Evolutionary conservation across 1,140 invertebrate species (phyloP), one percentile per base, ranked within the genome.

Genomic region (Acyrthosiphon pisum): DNA sequence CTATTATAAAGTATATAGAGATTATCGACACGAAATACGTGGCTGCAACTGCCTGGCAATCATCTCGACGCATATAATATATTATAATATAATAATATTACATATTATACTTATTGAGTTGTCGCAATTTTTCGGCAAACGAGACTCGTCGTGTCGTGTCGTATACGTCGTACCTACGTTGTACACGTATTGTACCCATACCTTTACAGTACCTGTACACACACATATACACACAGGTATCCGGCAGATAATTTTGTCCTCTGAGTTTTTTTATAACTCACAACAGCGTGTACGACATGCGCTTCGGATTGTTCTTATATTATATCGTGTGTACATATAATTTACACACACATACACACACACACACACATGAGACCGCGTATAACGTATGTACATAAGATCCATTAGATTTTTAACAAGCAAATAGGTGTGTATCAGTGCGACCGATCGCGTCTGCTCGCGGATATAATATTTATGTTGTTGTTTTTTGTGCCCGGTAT

Each of bases 391-490:
- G 83, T 46, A 86, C 41, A 30, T 44, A 14, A 76, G 60, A 76
- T 44, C 83, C 83, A 86, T 44, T 86, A 86, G 41, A 48, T 87
- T 87, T 87, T 87, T 87, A 87, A 87, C 84, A 87, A 87, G 84
- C 44, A 48, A 87, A 87, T 48, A 46, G 41, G 26, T 26, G 84
- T n/a, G 84, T 48, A 48, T 48, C 44, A 48, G 84, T 48, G 46
- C 46, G 44, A 87, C 26, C 44, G 44, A 48, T 87, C 84, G 44
- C 84, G 84, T 48, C 84, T 48, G 44, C 44, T n/a, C 44, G 41
- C 84, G 84, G 84, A 87, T 48, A 48, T 87, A 48, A 87, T 87
- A 87, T 87, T 87, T 87, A 87, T 87, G 84, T 87, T 87, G 84
- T 87, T 48, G 44, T 87, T 87, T 87, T 86, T 87, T 87, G 84